phyloP scores from a whole-genome alignment of 2,888 invertebrate genomes.

The Hofmannophila pseudospretella region DNA sequence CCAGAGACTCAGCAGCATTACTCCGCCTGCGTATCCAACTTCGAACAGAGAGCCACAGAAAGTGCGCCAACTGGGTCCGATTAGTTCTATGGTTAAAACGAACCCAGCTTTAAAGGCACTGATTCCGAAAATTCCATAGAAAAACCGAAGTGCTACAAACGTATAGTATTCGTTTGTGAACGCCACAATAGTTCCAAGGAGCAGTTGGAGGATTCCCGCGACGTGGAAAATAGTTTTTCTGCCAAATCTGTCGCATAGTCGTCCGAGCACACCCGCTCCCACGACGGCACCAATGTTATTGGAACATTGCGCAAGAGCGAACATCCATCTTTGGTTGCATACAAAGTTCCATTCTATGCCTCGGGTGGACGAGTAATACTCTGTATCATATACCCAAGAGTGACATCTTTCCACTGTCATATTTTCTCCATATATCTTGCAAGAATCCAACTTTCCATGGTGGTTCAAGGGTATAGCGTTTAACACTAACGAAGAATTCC shows the following conservation, averaged over 20 bases:
- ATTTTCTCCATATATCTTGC: slow-evolving; percentile 73
- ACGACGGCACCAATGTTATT: slow-evolving; percentile 91
- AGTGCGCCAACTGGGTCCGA: slow-evolving; percentile 87
- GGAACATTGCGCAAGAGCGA: slow-evolving; percentile 85
- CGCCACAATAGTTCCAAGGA: slow-evolving; percentile 85
- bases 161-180: slow-evolving; percentile 85
- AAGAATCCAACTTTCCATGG: slow-evolving; percentile 80
- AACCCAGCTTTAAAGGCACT: slow-evolving; percentile 85
- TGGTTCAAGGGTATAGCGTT: slow-evolving; percentile 77
- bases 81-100: slow-evolving; percentile 88
- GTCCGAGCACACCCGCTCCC: slow-evolving; percentile 87
- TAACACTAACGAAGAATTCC: slow-evolving; percentile 74
- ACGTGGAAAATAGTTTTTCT: slow-evolving; percentile 88
- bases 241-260: slow-evolving; percentile 87
- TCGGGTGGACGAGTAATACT: slow-evolving; percentile 84
- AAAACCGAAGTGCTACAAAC: slow-evolving; percentile 81
- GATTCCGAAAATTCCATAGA: slow-evolving; percentile 89
- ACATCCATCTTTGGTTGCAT: slow-evolving; percentile 88
- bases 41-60: slow-evolving; percentile 90
- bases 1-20: slow-evolving; percentile 90
- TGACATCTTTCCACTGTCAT: slow-evolving; percentile 48
- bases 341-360: slow-evolving; percentile 92
- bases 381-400: slow-evolving; percentile 85
- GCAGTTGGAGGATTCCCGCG: slow-evolving; percentile 84
- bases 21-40: slow-evolving; percentile 87